phyloP scores from a whole-genome alignment of 2,113 vertebrate species.

The Morone chrysops region DNA sequence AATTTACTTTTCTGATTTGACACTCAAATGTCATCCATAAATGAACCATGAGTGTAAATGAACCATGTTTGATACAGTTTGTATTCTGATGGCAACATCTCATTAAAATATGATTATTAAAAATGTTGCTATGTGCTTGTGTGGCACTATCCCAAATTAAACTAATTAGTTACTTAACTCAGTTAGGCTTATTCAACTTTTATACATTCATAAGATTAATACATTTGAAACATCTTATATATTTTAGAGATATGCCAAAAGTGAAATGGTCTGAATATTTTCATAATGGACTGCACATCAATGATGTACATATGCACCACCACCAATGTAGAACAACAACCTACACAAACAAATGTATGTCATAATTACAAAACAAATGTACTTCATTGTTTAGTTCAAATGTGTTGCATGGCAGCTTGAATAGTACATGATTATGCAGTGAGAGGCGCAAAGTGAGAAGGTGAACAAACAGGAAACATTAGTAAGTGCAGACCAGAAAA shows the following conservation, averaged over 20 bases:
- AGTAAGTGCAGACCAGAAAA: conserved; percentile 79
- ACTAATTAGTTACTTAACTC: background rate
- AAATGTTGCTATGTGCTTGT: background rate
- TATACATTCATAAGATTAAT: too few relatives aligned
- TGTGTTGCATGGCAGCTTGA: conserved; percentile 38
- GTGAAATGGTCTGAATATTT: background rate
- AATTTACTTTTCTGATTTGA: background rate
- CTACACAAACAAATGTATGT: conserved; percentile 1
- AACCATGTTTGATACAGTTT: background rate
- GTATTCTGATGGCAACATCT: background rate
- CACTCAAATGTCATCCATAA: background rate
- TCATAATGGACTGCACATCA: background rate
- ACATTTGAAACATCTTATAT: background rate
- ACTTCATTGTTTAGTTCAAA: conserved; percentile 22
- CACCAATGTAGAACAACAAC: conserved; percentile 16
- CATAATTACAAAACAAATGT: conserved; percentile 4
- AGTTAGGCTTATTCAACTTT: too few relatives aligned
- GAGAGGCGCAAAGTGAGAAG: conserved; percentile 64
- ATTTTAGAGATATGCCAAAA: background rate
- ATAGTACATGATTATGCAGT: conserved; percentile 60
- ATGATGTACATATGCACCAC: background rate
- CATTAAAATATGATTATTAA: background rate
- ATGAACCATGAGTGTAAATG: background rate
- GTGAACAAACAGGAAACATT: conserved; percentile 79
- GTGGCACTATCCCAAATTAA: background rate